Percentiles rank a stretch among this genome's conserved stretches.
These are phyloP conservation scores for Alces alces DNA, from an alignment of 2,113 vertebrate species.

Conservation along the genomic window DNA sequence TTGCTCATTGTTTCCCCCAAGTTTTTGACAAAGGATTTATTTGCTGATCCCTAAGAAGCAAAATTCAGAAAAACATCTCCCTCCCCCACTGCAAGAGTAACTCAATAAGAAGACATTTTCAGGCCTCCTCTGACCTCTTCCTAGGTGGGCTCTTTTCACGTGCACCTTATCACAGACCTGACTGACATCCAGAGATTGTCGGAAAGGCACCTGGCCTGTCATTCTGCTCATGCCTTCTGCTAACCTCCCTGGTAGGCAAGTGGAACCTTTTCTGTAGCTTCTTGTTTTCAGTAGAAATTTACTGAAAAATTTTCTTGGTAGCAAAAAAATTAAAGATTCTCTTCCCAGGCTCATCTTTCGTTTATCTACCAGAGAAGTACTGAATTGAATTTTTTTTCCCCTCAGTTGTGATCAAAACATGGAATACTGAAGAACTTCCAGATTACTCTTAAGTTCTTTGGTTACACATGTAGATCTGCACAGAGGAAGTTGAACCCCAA, in stretches of 20 bases:
- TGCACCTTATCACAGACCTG: fast-evolving
- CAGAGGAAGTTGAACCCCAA: not conserved
- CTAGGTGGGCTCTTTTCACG: not conserved
- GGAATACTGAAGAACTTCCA: not conserved
- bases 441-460: not conserved
- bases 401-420: not conserved
- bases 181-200: fast-evolving
- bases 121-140: not conserved
- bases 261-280: not conserved
- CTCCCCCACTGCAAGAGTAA: not conserved
- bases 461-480: not conserved
- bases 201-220: not conserved
- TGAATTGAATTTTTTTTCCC: not conserved
- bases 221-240: not conserved
- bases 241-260: not conserved
- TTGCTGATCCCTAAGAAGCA: not conserved
- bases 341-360: not conserved
- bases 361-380: not conserved
- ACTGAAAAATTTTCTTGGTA: not conserved
- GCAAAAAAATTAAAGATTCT: constrained; percentile 5
- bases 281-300: not conserved
- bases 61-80: not conserved
- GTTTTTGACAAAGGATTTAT: constrained; percentile 50
- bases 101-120: not conserved
- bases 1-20: not conserved